Evolutionary conservation across 1,140 invertebrate species (phyloP).

Genomic region (Plodia interpunctella): DNA sequence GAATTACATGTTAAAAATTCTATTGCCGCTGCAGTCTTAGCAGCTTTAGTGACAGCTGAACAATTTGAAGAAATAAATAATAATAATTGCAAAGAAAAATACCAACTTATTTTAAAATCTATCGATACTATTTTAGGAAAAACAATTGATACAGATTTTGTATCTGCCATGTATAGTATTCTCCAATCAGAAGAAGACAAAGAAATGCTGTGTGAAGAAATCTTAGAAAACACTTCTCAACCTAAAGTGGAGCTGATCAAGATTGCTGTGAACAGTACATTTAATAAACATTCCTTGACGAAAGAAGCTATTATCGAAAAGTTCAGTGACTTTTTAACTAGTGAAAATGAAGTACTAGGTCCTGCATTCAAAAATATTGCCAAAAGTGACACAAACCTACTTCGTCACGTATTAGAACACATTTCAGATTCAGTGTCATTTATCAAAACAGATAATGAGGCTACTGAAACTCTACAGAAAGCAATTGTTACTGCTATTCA

Average conservation of each 20-base stretch:
- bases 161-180: slow-evolving; percentile 69
- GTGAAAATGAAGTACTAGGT: slow-evolving; percentile 78
- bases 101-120: slow-evolving; percentile 77
- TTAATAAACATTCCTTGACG: slow-evolving; percentile 64
- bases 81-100: slow-evolving; percentile 73
- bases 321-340: slow-evolving; percentile 78
- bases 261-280: slow-evolving; percentile 74
- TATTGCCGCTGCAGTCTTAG: slow-evolving; percentile 77
- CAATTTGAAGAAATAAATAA: slow-evolving; percentile 71
- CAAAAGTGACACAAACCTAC: slow-evolving; percentile 75
- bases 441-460: slow-evolving; percentile 79
- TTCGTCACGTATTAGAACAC: slow-evolving; percentile 76
- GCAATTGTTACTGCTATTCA: slow-evolving; percentile 80
- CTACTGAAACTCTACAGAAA: slow-evolving; percentile 79
- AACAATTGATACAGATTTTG: slow-evolving; percentile 70
- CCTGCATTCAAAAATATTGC: slow-evolving; percentile 80
- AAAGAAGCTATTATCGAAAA: slow-evolving; percentile 79
- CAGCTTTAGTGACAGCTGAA: slow-evolving; percentile 76
- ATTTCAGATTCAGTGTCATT: slow-evolving; percentile 78
- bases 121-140: slow-evolving; percentile 72
- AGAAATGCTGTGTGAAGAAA: slow-evolving; percentile 69
- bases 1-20: slow-evolving; percentile 75
- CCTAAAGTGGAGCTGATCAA: slow-evolving; percentile 80
- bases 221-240: slow-evolving; percentile 67
- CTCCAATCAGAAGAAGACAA: slow-evolving; percentile 73